These are phyloP conservation scores for Pterobdella sp. DNA, from an alignment of 2,888 invertebrate species.

Conservation along the genomic window DNA sequence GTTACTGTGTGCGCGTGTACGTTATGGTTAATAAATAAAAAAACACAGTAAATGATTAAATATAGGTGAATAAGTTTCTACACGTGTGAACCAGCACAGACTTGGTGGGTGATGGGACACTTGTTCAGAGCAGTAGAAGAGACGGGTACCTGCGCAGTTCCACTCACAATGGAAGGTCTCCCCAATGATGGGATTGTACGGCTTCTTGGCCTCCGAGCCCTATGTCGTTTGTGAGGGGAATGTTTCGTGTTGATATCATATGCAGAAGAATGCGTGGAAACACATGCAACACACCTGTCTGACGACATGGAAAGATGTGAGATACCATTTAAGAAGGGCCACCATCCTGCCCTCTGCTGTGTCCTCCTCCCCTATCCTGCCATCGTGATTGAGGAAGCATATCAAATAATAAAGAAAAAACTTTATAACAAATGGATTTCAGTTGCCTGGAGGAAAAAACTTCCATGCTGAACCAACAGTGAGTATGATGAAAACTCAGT, in stretches of 20 bases:
- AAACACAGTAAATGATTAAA: not conserved
- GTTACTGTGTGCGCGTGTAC: too few species aligned
- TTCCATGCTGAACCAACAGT: too few species aligned
- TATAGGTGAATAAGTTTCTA: not conserved
- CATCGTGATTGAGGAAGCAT: not conserved
- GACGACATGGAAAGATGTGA: slow-evolving; percentile 54
- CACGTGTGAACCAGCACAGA: too few species aligned
- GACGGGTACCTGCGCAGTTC: slow-evolving; percentile 43
- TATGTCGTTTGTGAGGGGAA: slow-evolving; percentile 28
- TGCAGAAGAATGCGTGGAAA: not conserved
- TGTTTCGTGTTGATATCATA: not conserved
- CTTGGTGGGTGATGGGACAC: slow-evolving; percentile 56
- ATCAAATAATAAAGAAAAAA: not conserved
- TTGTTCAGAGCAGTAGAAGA: slow-evolving; percentile 53
- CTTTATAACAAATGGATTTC: not conserved
- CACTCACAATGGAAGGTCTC: slow-evolving; percentile 56
- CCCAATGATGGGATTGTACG: slow-evolving; percentile 56
- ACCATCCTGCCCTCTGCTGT: slow-evolving; percentile 50
- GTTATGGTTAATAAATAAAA: not conserved
- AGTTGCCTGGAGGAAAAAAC: not conserved
- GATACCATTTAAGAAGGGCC: slow-evolving; percentile 54
- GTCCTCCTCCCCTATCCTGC: slow-evolving; percentile 29
- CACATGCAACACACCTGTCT: too few species aligned
- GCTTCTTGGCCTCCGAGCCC: slow-evolving; percentile 54
- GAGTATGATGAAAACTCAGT: too few species aligned